Conservation (phyloP, 2,797 vertebrate species). For the Acropternis orthonyx region DNA sequence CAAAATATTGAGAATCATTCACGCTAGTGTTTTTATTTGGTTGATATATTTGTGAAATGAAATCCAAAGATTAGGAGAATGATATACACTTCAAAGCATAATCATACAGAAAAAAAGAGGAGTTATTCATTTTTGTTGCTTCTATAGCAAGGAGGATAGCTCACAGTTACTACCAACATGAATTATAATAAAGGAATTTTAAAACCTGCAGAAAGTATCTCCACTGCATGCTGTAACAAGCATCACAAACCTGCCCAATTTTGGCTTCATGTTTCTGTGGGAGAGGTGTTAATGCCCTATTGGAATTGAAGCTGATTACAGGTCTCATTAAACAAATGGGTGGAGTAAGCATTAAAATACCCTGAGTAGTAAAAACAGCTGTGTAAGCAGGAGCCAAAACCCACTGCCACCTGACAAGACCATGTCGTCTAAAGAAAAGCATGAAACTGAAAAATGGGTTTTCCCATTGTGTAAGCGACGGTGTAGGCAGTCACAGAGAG, state of each 20-base stretch:
- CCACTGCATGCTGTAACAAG: slow-evolving; percentile 23
- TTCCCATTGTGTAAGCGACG: background rate
- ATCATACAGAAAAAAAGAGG: background rate
- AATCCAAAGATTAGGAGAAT: background rate
- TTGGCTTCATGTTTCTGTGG: background rate
- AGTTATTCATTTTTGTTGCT: background rate
- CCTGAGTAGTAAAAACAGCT: slow-evolving; percentile 17
- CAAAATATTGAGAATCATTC: background rate
- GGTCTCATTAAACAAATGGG: slow-evolving; percentile 47
- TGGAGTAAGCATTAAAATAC: slow-evolving; percentile 32
- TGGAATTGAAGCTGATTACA: slow-evolving; percentile 50
- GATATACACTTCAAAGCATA: background rate
- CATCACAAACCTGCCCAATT: slow-evolving; percentile 24
- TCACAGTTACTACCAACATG: background rate
- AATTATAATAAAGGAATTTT: slow-evolving; percentile 39
- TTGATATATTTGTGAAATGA: background rate
- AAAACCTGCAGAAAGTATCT: slow-evolving; percentile 17
- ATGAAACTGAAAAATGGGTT: background rate
- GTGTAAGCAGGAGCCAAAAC: background rate
- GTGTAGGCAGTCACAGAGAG: background rate
- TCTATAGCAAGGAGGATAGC: background rate
- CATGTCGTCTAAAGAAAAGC: background rate
- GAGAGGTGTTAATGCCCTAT: slow-evolving; percentile 55
- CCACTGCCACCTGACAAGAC: background rate
- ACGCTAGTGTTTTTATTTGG: background rate